phyloP scores from a whole-genome alignment of 2,888 invertebrate genomes.

The Caenorhabditis uteleia region DNA sequence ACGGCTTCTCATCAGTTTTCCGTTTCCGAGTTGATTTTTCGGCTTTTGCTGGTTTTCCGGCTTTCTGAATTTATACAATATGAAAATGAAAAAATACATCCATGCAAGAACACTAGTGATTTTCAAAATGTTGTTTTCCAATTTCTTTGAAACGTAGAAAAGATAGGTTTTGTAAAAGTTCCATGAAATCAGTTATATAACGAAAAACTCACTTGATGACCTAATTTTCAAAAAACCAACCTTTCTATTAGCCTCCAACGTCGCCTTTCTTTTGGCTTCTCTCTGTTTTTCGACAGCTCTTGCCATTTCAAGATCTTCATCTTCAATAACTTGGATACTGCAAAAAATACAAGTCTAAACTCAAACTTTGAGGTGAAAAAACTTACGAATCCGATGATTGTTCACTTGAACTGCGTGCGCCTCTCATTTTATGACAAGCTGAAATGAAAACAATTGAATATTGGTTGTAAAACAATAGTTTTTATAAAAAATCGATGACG shows the following conservation, averaged over 20 bases:
- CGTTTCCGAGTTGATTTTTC: constrained; percentile 1
- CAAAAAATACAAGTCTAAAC: neutral
- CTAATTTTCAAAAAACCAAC: neutral
- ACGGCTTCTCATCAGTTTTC: constrained; percentile 1
- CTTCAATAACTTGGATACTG: constrained; percentile 44
- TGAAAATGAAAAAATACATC: no score
- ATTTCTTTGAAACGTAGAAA: no score
- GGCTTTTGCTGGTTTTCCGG: constrained; percentile 6
- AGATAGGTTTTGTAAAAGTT: no score
- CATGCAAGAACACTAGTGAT: no score
- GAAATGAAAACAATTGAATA: neutral
- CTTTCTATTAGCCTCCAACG: constrained; percentile 17
- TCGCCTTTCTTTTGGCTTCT: constrained; percentile 23
- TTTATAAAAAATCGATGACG: no score
- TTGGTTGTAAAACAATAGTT: no score
- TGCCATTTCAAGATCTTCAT: constrained; percentile 39
- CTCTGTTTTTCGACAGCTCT: constrained; percentile 24
- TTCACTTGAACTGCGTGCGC: constrained; percentile 4
- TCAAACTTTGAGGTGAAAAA: neutral
- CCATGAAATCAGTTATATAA: no score
- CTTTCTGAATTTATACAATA: no score
- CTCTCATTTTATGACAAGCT: constrained; percentile 6
- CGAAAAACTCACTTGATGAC: no score
- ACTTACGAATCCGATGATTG: constrained; percentile 15
- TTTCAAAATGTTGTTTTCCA: no score